These are phyloP conservation scores for Narcine bancroftii DNA, from an alignment of 2,113 vertebrate genomes.

Conservation along the genomic window DNA sequence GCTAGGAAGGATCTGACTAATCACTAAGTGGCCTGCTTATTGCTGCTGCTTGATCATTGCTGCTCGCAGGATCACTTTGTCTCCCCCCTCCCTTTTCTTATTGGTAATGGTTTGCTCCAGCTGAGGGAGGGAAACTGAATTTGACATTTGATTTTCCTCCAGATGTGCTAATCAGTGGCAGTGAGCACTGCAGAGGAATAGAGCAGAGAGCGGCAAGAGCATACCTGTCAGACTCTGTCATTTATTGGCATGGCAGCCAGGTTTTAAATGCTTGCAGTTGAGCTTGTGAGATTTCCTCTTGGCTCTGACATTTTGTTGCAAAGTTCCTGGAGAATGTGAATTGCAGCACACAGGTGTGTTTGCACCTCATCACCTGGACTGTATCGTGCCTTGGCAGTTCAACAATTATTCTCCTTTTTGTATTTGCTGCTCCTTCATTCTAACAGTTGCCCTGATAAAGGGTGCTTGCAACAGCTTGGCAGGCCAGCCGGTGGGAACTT, in stretches of 20 bases:
- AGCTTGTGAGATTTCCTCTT: slow-evolving; percentile 19
- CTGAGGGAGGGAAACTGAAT: slow-evolving; percentile 39
- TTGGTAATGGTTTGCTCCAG: slow-evolving; percentile 36
- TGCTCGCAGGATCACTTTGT: slow-evolving; percentile 41
- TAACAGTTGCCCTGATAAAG: slow-evolving; percentile 43
- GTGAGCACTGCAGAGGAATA: slow-evolving; percentile 31
- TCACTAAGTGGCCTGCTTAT: slow-evolving; percentile 52
- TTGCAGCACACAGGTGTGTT: slow-evolving; percentile 32
- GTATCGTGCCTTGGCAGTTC: neutral
- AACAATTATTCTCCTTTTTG: neutral
- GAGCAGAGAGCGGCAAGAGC: slow-evolving; percentile 27
- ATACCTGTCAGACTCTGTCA: slow-evolving; percentile 28
- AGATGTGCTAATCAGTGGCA: slow-evolving; percentile 39
- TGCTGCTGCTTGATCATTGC: slow-evolving; percentile 48
- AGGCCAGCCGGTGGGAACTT: slow-evolving; percentile 30
- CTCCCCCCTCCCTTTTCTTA: neutral
- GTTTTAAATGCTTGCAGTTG: slow-evolving; percentile 25
- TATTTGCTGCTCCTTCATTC: slow-evolving; percentile 40
- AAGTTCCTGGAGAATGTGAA: slow-evolving; percentile 33
- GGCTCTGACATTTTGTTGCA: slow-evolving; percentile 8
- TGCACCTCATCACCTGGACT: neutral
- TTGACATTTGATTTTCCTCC: slow-evolving; percentile 38
- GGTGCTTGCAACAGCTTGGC: slow-evolving; percentile 45
- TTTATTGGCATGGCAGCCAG: slow-evolving; percentile 2
- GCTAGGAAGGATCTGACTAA: slow-evolving; percentile 27